Conservation (phyloP, 2,888 invertebrate genomes). For the Diaphora mendica region DNA sequence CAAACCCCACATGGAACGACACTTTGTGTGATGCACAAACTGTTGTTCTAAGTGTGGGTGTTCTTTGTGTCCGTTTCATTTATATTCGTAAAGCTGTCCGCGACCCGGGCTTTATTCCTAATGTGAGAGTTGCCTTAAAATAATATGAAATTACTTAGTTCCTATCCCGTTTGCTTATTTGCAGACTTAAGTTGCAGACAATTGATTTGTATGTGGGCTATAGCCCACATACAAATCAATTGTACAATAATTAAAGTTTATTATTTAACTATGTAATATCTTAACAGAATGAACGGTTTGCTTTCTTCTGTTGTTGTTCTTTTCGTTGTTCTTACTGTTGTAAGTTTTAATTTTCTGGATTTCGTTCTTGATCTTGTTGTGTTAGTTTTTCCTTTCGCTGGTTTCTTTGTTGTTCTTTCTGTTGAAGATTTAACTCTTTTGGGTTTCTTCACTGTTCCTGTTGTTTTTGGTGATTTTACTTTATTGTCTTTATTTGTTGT, state of each 20-base stretch:
- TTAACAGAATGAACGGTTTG: background rate
- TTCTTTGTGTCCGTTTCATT: too few relatives aligned
- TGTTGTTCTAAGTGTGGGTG: too few relatives aligned
- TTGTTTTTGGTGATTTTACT: background rate
- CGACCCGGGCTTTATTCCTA: too few relatives aligned
- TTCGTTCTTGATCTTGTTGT: background rate
- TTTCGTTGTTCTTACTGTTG: background rate
- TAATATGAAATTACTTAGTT: too few relatives aligned
- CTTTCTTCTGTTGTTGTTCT: background rate
- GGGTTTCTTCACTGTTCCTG: background rate
- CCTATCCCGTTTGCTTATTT: too few relatives aligned
- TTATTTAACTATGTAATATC: background rate
- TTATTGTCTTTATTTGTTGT: background rate
- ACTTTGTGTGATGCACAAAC: too few relatives aligned
- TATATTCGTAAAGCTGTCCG: too few relatives aligned
- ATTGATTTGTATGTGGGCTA: too few relatives aligned
- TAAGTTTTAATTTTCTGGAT: background rate
- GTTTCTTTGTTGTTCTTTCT: background rate
- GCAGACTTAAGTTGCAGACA: too few relatives aligned
- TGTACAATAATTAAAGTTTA: background rate
- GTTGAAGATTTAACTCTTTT: background rate
- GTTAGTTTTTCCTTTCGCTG: background rate
- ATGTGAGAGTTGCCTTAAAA: too few relatives aligned
- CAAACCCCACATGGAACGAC: too few relatives aligned
- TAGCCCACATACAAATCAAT: background rate